These are phyloP conservation scores for Peromyscus leucopus DNA, from an alignment of 2,113 vertebrate genomes.

Conservation along the genomic window DNA sequence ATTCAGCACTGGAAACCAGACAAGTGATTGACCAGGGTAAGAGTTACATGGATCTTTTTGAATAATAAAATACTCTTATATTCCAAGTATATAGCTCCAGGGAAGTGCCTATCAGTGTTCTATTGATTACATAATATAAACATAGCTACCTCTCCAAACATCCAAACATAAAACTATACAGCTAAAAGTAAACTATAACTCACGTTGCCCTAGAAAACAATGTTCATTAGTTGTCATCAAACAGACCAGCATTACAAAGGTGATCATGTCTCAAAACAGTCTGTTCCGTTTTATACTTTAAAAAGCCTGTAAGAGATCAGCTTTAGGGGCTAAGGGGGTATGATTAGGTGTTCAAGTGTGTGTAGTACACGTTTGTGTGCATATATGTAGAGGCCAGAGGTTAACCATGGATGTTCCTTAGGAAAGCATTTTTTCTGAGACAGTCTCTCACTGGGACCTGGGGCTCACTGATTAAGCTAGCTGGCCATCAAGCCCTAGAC, in stretches of 20 bases:
- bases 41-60: neutral
- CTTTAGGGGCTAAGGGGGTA: neutral
- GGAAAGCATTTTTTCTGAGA: neutral
- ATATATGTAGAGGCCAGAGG: neutral
- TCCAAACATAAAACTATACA: neutral
- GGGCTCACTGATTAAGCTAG: neutral
- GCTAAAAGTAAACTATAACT: constrained; percentile 33
- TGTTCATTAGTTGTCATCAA: neutral
- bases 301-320: constrained; percentile 14
- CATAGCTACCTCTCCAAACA: neutral
- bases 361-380: neutral
- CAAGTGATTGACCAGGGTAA: neutral
- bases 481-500: neutral
- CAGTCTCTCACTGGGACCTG: neutral
- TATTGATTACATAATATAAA: neutral
- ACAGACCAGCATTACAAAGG: neutral
- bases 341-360: neutral
- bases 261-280: neutral
- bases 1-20: neutral
- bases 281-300: neutral
- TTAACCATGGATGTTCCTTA: no score
- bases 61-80: neutral
- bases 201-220: constrained; percentile 40
- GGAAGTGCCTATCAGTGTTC: neutral
- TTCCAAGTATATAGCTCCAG: neutral